Evolutionary conservation across 2,888 invertebrate genomes (phyloP).

Genomic region (Sesia apiformis): DNA sequence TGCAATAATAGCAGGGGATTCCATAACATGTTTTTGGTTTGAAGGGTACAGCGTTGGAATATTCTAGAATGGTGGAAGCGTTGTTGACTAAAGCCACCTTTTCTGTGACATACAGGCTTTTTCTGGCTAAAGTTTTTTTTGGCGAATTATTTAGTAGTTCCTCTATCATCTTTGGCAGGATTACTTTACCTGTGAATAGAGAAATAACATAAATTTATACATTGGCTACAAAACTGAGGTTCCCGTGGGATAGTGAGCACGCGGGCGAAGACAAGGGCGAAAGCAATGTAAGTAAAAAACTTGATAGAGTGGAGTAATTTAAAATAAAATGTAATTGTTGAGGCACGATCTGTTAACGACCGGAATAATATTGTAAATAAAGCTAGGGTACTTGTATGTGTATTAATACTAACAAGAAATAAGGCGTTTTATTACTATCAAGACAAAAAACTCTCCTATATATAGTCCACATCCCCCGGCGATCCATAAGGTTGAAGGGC

Average conservation of each 20-base stretch:
- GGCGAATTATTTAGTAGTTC: constrained; percentile 17
- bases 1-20: constrained; percentile 55
- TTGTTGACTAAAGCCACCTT: constrained; percentile 44
- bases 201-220: not conserved
- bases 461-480: no score
- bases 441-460: no score
- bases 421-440: no score
- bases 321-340: no score
- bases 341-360: no score
- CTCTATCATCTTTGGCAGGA: constrained; percentile 28
- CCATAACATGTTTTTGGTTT: constrained; percentile 42
- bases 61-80: constrained; percentile 30
- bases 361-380: no score
- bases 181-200: constrained; percentile 27
- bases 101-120: constrained; percentile 28
- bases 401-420: no score
- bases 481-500: no score
- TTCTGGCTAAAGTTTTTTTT: not conserved
- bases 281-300: no score
- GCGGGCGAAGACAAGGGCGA: not conserved
- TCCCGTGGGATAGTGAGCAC: not conserved
- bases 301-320: no score
- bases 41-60: constrained; percentile 47
- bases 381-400: no score
- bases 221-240: not conserved